These are phyloP conservation scores for Fregata magnificens DNA, from an alignment of 2,113 vertebrate species.

Conservation along the genomic window DNA sequence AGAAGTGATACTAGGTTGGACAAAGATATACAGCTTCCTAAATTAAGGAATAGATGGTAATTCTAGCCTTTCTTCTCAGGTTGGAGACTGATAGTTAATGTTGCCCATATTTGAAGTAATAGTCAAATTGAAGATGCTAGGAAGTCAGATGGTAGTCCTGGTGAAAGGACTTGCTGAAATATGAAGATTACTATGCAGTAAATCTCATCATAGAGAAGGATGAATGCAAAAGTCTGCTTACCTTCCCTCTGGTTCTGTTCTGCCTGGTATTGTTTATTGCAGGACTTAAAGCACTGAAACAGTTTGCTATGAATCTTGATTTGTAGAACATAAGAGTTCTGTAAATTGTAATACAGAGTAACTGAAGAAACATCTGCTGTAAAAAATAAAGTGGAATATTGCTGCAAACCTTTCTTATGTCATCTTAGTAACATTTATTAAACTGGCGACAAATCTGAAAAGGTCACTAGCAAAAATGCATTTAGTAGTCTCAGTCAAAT, in stretches of 20 bases:
- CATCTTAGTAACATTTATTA: conserved; percentile 38
- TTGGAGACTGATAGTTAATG: not conserved
- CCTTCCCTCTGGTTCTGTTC: conserved; percentile 34
- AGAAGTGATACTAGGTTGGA: not conserved
- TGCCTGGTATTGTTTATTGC: conserved; percentile 17
- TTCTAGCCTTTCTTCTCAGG: not conserved
- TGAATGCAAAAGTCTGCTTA: not conserved
- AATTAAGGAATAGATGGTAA: not conserved
- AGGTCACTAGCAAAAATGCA: conserved; percentile 57
- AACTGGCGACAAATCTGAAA: conserved; percentile 40
- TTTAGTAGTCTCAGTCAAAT: conserved; percentile 39
- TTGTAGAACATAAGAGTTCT: conserved; percentile 37
- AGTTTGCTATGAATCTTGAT: conserved; percentile 46
- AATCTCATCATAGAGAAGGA: not conserved
- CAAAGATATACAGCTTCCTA: not conserved
- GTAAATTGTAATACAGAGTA: conserved; percentile 26
- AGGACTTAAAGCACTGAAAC: not conserved
- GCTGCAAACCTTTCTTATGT: conserved; percentile 27
- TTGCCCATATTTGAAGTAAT: not conserved
- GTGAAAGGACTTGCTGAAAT: not conserved
- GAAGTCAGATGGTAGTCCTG: not conserved
- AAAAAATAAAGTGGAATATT: conserved; percentile 32
- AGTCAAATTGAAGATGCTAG: not conserved
- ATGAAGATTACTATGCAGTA: not conserved
- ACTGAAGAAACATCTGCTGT: conserved; percentile 40